A percentile compares a stretch with the other conserved stretches of the same genome.
Conservation (phyloP, 2,113 vertebrate species). For the Rhea americana region DNA sequence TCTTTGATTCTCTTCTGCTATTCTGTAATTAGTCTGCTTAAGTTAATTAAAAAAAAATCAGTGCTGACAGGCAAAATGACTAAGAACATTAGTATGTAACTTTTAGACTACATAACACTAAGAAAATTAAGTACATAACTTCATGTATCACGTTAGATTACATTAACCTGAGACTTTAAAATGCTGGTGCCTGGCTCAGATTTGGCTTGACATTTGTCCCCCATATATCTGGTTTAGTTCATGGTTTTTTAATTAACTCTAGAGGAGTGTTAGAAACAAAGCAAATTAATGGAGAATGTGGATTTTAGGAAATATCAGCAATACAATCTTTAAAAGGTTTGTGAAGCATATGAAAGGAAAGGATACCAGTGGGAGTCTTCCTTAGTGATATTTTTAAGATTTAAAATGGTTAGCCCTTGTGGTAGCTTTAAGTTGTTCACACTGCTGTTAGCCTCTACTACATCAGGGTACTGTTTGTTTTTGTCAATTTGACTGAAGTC, state of each 20-base stretch:
- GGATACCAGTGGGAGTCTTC: not conserved
- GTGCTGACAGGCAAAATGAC: not conserved
- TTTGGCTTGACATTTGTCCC: not conserved
- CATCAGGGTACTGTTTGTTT: not conserved
- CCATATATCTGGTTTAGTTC: not conserved
- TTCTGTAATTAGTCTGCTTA: not conserved
- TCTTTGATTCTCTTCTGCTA: not conserved
- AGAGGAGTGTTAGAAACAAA: not conserved
- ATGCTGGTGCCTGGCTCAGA: not conserved
- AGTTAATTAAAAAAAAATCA: not conserved
- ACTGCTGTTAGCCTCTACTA: not conserved
- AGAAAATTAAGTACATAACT: not conserved
- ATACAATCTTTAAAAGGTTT: not conserved
- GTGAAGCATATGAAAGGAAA: not conserved
- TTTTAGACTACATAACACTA: no score
- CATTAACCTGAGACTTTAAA: not conserved
- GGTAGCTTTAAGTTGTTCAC: not conserved
- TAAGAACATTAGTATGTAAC: not conserved
- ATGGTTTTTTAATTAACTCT: not conserved
- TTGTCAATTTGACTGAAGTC: not conserved
- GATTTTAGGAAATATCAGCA: not conserved
- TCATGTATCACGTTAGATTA: not conserved
- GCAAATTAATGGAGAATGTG: not conserved
- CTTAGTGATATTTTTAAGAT: not conserved
- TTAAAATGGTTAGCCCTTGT: not conserved